Base-by-base conservation (phyloP, 2,888 invertebrate species). In the Clanis bilineata region DNA sequence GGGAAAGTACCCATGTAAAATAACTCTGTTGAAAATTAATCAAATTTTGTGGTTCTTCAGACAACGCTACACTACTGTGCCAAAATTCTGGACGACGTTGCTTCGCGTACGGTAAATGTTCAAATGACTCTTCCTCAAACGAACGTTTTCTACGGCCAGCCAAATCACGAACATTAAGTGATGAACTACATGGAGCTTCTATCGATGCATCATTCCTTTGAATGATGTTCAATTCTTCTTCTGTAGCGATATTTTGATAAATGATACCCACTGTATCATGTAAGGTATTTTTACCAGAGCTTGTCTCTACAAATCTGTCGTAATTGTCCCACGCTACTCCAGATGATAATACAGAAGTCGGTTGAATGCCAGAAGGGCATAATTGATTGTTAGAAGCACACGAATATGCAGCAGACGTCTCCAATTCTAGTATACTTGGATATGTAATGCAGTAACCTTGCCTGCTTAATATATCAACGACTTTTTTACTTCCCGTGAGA, bases 331-430 rank as follows among this genome's bases (percentile, higher is more conserved):
- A 43, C 3, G 43, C 43, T 18, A 43, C 18, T 0, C n/a, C n/a
- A n/a, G 43, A 21, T 6, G 4, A n/a, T 0, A n/a, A 21, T 6
- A 6, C 18, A 21, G 10, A 5, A 21, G 18, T n/a, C 21, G 15
- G 6, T n/a, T 12, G 21, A 1, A 43, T 43, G 43, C 43, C 43
- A 21, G 4, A 9, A 21, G 43, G 43, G 21, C 6, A 21, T 7
- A 43, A 1, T 21, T 21, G 0, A n/a, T 43, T 43, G 21, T 43
- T 9, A 21, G 21, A 21, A 21, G 21, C 7, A 3, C 15, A 41
- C 7, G 41, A 15, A 3, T 41, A 68, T 0, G 69, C 66, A 63
- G 66, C 64, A 59, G 66, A 66, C 21, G 66, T 68, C 61, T 68
- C 67, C 28, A 68, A 32, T 64, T 69, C 67, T 69, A 25, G 25